phyloP scores from a whole-genome alignment of 2,797 vertebrate species.

The Enteromius afrohamiltoni region DNA sequence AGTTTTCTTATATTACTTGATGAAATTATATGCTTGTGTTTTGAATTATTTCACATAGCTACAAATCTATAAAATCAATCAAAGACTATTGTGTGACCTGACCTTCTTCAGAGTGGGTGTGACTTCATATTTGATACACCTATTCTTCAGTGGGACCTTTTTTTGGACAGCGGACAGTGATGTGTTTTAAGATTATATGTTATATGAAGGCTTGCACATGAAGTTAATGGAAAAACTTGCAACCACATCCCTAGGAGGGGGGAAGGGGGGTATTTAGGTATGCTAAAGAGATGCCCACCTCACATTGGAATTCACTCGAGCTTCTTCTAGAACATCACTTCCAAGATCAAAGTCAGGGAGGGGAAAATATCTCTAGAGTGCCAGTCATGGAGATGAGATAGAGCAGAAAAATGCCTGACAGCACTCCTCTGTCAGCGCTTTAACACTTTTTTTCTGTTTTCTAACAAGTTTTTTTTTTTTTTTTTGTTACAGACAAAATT shows the following conservation, averaged over 20 bases:
- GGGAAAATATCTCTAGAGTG: conserved; percentile 40
- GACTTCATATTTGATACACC: background rate
- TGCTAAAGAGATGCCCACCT: conserved; percentile 16
- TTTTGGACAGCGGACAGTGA: background rate
- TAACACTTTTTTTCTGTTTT: conserved; percentile 77
- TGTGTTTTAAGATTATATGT: background rate
- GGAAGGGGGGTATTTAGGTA: background rate
- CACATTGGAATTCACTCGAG: conserved; percentile 39
- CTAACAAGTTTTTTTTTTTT: conserved; percentile 79
- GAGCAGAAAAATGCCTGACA: conserved; percentile 43
- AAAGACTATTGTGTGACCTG: conserved; percentile 7
- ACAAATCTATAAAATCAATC: conserved; percentile 29
- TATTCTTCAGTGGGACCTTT: background rate
- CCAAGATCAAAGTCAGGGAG: conserved; percentile 47
- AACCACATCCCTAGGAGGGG: background rate
- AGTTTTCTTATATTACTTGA: no score
- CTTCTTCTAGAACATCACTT: conserved; percentile 23
- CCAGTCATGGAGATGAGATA: conserved; percentile 45
- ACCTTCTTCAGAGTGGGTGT: background rate
- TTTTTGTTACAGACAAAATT: conserved; percentile 94
- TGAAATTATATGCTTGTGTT: no score
- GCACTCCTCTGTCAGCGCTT: conserved; percentile 75
- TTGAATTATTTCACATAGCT: background rate
- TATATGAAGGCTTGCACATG: background rate
- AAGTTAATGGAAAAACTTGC: background rate